These are phyloP conservation scores for Andrena praecox DNA, from an alignment of 2,888 invertebrate genomes.

Conservation along the genomic window DNA sequence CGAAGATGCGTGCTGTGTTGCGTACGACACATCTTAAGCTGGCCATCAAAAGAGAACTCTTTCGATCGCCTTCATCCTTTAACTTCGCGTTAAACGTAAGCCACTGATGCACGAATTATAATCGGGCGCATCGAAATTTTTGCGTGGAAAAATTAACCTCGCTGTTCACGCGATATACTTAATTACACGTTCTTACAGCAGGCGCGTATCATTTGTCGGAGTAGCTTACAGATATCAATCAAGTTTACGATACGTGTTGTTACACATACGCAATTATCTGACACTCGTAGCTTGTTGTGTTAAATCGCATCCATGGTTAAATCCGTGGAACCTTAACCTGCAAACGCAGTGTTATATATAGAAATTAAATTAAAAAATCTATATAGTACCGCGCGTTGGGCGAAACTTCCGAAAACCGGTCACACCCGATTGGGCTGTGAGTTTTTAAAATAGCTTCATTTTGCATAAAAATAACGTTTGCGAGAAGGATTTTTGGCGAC, in stretches of 20 bases:
- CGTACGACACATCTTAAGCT: background rate
- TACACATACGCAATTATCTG: constrained; percentile 5
- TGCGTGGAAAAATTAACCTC: background rate
- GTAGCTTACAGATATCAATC: constrained; percentile 1
- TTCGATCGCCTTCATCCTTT: background rate
- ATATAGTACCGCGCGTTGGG: background rate
- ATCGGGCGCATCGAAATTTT: background rate
- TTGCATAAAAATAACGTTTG: too few relatives aligned
- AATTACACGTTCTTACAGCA: background rate
- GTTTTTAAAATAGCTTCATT: too few relatives aligned
- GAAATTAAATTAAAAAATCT: background rate
- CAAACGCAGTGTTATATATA: background rate
- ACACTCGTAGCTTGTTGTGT: constrained; percentile 3
- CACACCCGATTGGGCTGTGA: too few relatives aligned
- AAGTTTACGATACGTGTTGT: constrained; percentile 10
- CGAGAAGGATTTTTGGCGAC: too few relatives aligned
- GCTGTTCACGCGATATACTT: background rate
- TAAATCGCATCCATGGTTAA: constrained; percentile 41
- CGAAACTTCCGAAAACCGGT: too few relatives aligned
- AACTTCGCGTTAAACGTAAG: background rate
- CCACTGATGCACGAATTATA: constrained; percentile 2
- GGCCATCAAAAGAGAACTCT: background rate
- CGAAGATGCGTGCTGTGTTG: background rate
- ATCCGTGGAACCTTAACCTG: background rate
- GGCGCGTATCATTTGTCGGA: background rate